Conservation (phyloP, 2,797 vertebrate genomes). For the Parotocinclus haroldoi region DNA sequence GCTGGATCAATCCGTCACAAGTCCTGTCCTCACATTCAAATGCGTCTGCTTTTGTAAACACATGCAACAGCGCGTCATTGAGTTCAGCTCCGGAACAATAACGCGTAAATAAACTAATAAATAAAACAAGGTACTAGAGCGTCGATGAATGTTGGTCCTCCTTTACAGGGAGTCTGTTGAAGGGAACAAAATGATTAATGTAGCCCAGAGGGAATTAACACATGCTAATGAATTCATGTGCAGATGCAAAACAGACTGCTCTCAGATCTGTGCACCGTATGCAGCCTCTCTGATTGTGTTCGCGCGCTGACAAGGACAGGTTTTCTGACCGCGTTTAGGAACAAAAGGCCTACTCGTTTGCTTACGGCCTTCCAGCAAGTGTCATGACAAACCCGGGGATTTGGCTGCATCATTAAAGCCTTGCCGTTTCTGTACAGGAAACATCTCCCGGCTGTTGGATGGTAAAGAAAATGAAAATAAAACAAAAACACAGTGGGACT, state of each 20-base stretch:
- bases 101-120: background rate
- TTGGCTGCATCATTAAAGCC: no score
- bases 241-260: conserved; percentile 28
- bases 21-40: background rate
- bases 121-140: background rate
- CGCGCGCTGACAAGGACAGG: background rate
- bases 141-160: conserved; percentile 9
- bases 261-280: conserved; percentile 11
- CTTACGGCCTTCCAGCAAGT: background rate
- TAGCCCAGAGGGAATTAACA: conserved; percentile 31
- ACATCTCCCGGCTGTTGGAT: no score
- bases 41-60: background rate
- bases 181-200: conserved; percentile 24
- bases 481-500: no score
- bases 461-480: no score
- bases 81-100: background rate
- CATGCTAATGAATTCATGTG: conserved; percentile 24
- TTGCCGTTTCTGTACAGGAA: no score
- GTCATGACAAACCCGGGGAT: conserved; percentile 3
- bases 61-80: background rate
- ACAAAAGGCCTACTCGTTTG: background rate
- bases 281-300: background rate
- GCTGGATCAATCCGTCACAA: background rate
- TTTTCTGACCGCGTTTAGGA: background rate
- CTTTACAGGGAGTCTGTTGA: conserved; percentile 7